These are phyloP conservation scores for Myiagra hebetior DNA, from an alignment of 2,113 vertebrate genomes.

Conservation along the genomic window DNA sequence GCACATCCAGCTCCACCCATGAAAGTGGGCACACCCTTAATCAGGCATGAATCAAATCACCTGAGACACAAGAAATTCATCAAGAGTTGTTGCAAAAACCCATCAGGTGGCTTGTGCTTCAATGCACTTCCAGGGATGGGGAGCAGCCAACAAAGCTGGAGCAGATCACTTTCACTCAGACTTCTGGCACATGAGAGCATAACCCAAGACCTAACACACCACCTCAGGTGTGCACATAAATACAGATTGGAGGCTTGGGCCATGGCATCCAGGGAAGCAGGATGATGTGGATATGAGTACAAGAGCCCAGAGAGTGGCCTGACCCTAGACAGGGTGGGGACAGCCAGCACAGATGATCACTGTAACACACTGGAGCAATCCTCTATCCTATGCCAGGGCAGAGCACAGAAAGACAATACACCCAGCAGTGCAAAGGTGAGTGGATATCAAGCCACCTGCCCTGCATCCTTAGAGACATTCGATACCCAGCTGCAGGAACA, in stretches of 20 bases:
- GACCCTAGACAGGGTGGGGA: background rate
- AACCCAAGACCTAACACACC: background rate
- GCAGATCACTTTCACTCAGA: background rate
- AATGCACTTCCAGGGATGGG: background rate
- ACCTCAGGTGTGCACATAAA: background rate
- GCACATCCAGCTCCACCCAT: background rate
- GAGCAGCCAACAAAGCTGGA: background rate
- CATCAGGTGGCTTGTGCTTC: background rate
- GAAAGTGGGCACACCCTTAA: background rate
- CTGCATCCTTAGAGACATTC: background rate
- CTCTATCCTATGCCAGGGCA: background rate
- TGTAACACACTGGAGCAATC: background rate
- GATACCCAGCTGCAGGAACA: background rate
- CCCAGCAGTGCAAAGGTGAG: background rate
- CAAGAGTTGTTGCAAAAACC: background rate
- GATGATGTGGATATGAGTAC: fast-evolving
- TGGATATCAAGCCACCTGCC: background rate
- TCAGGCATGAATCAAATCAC: background rate
- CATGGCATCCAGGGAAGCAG: background rate
- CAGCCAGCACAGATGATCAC: background rate
- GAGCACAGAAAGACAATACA: background rate
- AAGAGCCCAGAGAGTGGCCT: background rate
- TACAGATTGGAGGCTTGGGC: background rate
- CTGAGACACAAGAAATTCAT: background rate
- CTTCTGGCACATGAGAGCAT: background rate